Evolutionary conservation across 2,797 vertebrate genomes (phyloP).

Genomic region (Graptemys geographica): DNA sequence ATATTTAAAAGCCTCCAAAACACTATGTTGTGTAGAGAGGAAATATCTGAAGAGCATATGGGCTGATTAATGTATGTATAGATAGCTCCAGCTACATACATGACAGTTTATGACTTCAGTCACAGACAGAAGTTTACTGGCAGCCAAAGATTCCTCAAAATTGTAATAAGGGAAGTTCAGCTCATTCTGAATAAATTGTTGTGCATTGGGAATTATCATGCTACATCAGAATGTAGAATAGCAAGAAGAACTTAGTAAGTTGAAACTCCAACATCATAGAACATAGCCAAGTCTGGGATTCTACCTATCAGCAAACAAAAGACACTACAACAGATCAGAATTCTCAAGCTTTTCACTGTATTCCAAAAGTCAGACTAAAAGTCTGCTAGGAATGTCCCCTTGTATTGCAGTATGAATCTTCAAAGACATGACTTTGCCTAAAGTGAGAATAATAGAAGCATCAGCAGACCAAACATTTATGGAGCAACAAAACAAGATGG

Average conservation of each 20-base stretch:
- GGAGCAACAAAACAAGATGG: not conserved
- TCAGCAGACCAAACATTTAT: not conserved
- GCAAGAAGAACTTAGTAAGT: not conserved
- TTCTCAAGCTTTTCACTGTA: not conserved
- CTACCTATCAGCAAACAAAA: conserved; percentile 9
- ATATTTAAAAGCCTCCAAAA: conserved; percentile 29
- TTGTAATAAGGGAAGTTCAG: not conserved
- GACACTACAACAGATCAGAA: not conserved
- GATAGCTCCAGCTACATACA: not conserved
- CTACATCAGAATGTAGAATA: not conserved
- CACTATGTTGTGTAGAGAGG: not conserved
- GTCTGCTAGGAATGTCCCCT: not conserved
- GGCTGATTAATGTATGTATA: not conserved
- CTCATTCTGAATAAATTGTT: not conserved
- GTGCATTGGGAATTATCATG: not conserved
- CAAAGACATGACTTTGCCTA: not conserved
- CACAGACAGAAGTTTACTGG: conserved; percentile 8
- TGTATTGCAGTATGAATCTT: not conserved
- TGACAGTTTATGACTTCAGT: not conserved
- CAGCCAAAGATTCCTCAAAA: conserved; percentile 5
- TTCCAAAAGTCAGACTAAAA: conserved; percentile 2
- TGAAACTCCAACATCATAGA: not conserved
- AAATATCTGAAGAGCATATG: not conserved
- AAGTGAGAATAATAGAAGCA: conserved; percentile 12
- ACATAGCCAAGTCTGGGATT: conserved; percentile 30